phyloP scores from a whole-genome alignment of 2,797 vertebrate species.

The Acanthiza pusilla region DNA sequence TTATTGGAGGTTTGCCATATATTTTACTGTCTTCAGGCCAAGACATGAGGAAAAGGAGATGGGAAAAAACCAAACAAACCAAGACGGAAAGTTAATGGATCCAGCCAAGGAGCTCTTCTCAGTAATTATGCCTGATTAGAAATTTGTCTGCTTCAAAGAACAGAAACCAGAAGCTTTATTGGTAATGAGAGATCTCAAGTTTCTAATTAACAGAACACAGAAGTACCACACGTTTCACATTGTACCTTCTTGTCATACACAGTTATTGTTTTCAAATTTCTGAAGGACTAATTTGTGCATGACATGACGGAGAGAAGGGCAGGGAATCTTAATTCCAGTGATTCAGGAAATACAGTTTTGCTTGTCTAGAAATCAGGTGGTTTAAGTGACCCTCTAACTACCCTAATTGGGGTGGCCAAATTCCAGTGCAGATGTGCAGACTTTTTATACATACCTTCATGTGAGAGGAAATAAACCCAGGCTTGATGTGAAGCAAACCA shows the following conservation, averaged over 20 bases:
- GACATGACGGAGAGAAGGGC: background rate
- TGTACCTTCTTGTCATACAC: background rate
- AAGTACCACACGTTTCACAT: constrained; percentile 5
- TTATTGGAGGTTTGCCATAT: background rate
- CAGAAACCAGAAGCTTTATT: constrained; percentile 41
- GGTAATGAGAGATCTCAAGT: background rate
- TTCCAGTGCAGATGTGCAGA: background rate
- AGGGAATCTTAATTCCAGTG: background rate
- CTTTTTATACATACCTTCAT: background rate
- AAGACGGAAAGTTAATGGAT: background rate
- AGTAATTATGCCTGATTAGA: constrained; percentile 3
- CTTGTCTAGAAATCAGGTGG: background rate
- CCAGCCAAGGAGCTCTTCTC: background rate
- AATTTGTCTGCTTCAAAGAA: constrained; percentile 52
- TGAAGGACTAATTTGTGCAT: background rate
- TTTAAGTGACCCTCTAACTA: background rate
- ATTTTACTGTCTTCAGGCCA: background rate
- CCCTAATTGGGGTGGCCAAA: background rate
- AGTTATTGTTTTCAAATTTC: background rate
- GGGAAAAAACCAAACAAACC: fast-evolving
- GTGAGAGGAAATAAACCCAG: background rate
- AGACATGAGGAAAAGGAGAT: background rate
- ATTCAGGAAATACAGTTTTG: background rate
- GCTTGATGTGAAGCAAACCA: background rate
- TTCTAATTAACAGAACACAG: constrained; percentile 17